phyloP scores from a whole-genome alignment of 92 coral and sea anemone genomes.

The Pocillopora grandis region DNA sequence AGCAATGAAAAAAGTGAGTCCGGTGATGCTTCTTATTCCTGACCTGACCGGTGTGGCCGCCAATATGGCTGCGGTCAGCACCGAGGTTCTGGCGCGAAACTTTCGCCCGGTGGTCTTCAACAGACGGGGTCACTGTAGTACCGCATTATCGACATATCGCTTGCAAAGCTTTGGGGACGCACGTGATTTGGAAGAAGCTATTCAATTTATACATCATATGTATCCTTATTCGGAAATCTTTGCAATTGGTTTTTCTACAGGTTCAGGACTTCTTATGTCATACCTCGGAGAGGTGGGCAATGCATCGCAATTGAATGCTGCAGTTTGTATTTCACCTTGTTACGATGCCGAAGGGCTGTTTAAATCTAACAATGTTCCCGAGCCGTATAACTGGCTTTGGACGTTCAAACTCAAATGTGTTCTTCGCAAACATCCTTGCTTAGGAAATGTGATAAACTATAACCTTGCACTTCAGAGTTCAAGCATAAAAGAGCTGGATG shows the following conservation, averaged over 20 bases:
- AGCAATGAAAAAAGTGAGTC: constrained; percentile 66
- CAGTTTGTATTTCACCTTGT: constrained; percentile 92
- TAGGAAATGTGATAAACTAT: constrained; percentile 73
- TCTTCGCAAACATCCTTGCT: constrained; percentile 83
- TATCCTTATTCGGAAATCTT: constrained; percentile 86
- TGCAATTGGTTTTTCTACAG: constrained; percentile 85
- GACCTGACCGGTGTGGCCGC: constrained; percentile 74
- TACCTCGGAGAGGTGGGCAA: constrained; percentile 79
- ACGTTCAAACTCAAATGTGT: constrained; percentile 74
- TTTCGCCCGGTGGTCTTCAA: constrained; percentile 96
- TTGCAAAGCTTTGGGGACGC: constrained; percentile 87
- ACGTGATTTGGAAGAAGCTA: constrained; percentile 85
- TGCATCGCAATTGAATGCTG: constrained; percentile 62
- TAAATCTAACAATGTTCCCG: constrained; percentile 62
- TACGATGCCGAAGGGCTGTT: constrained; percentile 85
- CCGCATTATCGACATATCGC: constrained; percentile 83
- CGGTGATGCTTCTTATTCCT: constrained; percentile 82
- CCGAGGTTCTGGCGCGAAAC: constrained; percentile 56
- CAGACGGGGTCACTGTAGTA: constrained; percentile 94
- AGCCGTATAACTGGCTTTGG: constrained; percentile 85
- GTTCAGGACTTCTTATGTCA: constrained; percentile 84
- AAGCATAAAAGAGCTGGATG: constrained; percentile 80
- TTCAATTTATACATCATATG: constrained; percentile 74
- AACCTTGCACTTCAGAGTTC: constrained; percentile 77
- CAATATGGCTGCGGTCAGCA: constrained; percentile 71